Evolutionary conservation across 2,888 invertebrate species (phyloP), one percentile per base, ranked within the genome.

Genomic region (Glyphotaelius pellucidus): DNA sequence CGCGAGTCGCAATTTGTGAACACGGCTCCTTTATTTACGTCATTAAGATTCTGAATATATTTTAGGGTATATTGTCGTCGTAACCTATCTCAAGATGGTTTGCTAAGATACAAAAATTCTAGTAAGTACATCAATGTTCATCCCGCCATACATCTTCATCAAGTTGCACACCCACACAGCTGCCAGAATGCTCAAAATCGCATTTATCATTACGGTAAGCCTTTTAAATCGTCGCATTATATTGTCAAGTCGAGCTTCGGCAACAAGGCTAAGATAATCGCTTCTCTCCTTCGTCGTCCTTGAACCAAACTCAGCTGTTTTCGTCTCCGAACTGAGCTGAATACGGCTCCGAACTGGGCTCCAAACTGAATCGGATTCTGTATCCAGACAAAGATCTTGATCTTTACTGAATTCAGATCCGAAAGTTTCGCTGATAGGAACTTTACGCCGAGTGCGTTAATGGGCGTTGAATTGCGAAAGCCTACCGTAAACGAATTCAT

Each of bases 371-470:
- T 67, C 67, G 7, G n/a, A 25, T 67, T 67, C 67, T 67, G 67
- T 67, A 25, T 67, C 25, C 67, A 80, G 91, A 91, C 89, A 88
- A 81, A 81, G 91, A 91, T 91, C 80, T 80, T 47, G 89, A 91
- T 88, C 80, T 91, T 83, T 89, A 67, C 67, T 25, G 67, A 67
- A 67, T 67, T 80, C 90, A n/a, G 38, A 79, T 52, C 52, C 14
- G 92, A 90, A 92, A 92, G 90, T 92, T 92, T 83, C 87, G 14
- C 81, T 52, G 92, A 92, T 92, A 92, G 86, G 81, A 88, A 92
- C 87, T 92, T 92, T 87, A 79, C 80, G 90, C 86, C 35, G 81
- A 90, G 86, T 92, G 87, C 83, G 90, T 87, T 88, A 88, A 80
- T 42, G 42, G 86, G 42, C 30, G 47, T 30, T 67, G 67, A 25